Conservation (phyloP, 2,888 invertebrate genomes). For the Fragum fragum region DNA sequence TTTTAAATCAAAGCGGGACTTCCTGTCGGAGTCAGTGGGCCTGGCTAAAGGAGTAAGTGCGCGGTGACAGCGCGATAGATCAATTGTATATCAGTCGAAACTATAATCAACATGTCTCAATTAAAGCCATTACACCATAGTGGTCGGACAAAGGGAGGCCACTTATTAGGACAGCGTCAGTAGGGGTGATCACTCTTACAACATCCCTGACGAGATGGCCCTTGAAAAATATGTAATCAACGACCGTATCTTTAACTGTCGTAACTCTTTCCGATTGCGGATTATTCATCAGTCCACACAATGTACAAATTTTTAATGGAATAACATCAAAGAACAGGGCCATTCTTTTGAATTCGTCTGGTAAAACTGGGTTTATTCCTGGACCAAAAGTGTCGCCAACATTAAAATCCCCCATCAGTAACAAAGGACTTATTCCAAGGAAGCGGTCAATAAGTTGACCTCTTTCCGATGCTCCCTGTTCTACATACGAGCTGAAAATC, state of each 20-base stretch:
- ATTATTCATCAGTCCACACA: conserved; percentile 42
- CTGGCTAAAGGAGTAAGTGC: too few species aligned
- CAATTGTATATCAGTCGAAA: too few species aligned
- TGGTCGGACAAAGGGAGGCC: conserved; percentile 50
- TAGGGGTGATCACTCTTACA: conserved; percentile 36
- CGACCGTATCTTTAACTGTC: conserved; percentile 20
- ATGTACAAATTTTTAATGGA: conserved; percentile 37
- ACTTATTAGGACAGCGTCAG: conserved; percentile 13
- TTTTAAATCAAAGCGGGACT: too few species aligned
- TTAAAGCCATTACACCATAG: conserved; percentile 44
- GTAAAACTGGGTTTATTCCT: conserved; percentile 26
- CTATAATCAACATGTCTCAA: conserved; percentile 18
- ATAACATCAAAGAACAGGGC: conserved; percentile 33
- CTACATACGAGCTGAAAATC: conserved; percentile 26
- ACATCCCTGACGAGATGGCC: conserved; percentile 35
- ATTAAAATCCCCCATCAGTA: conserved; percentile 55
- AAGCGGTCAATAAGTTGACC: conserved; percentile 41
- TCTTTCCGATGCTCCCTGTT: conserved; percentile 47
- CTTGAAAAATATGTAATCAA: conserved; percentile 53
- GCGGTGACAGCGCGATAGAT: too few species aligned
- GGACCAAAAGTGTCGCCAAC: conserved; percentile 38
- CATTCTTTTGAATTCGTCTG: conserved; percentile 36
- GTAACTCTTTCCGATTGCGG: neutral
- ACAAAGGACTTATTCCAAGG: conserved; percentile 8
- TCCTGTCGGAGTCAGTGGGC: too few species aligned